phyloP scores from a whole-genome alignment of 2,113 vertebrate genomes.

The Synchiropus splendidus region DNA sequence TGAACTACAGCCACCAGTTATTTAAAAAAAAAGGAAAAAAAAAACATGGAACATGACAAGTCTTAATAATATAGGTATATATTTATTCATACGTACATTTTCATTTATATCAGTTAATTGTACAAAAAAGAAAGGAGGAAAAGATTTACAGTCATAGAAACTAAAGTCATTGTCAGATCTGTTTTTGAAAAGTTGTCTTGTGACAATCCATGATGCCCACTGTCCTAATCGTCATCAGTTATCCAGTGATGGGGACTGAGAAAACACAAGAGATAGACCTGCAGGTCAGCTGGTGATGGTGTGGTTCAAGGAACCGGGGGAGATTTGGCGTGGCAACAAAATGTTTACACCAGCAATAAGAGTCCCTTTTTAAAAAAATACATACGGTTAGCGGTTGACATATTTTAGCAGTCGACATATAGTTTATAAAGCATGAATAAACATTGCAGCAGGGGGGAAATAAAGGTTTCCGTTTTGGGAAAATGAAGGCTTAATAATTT shows the following conservation, averaged over 20 bases:
- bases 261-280: neutral
- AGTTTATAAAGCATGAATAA: no score
- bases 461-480: no score
- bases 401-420: no score
- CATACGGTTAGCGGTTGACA: no score
- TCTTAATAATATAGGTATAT: conserved; percentile 77
- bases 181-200: conserved; percentile 30
- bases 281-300: conserved; percentile 26
- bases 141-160: conserved; percentile 61
- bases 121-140: conserved; percentile 55
- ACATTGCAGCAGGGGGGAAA: no score
- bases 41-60: conserved; percentile 20
- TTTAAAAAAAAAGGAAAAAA: no score
- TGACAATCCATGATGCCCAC: conserved; percentile 25
- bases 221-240: conserved; percentile 7
- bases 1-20: neutral
- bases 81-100: conserved; percentile 73
- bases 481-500: no score
- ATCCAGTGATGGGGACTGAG: conserved; percentile 28
- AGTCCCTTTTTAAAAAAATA: no score
- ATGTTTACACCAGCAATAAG: no score
- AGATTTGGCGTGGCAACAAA: no score
- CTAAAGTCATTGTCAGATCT: conserved; percentile 65
- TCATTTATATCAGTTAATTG: conserved; percentile 71
- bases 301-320: conserved; percentile 3